Base-by-base conservation (phyloP, 2,113 vertebrate genomes). In the Petrocephalus zakoni region DNA sequence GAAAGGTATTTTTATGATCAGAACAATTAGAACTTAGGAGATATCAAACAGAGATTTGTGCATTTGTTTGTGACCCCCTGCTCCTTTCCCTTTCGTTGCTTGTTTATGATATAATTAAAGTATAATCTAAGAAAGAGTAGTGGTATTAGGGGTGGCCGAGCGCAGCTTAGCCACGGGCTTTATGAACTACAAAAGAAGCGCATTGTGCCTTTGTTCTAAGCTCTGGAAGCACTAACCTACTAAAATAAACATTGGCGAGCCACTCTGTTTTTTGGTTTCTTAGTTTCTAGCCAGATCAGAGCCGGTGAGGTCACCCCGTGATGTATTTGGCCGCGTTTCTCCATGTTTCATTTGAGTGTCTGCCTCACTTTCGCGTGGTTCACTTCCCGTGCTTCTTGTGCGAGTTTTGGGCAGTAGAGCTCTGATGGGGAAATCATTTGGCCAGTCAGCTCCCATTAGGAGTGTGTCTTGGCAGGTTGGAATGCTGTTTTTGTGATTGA, bases 1-100 rank as follows among this genome's bases (percentile, higher is more conserved):
- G 93, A 95, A 95, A 95, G 94, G 94, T 95, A 93, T 94, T 94
- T 88, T 94, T 91, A 91, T 90, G 91, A 94, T 95, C 92, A 93
- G 93, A 94, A 96, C 94, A 96, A 95, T 96, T 95, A 95, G 90
- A 93, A 95, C 94, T 92, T 90, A 88, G 61, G 53, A 58, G 81
- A 51, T 85, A 88, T 87, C 86, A 87, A 84, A 87, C 88, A 89
- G 89, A 91, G 68, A 90, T 91, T 90, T 82, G 88, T 90, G 89
- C 84, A 81, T 91, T 51, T 85, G 88, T 88, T 84, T 91, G 78
- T 88, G 84, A 91, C 53, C 82, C 89, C 89, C 92, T 87, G 85
- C 87, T 90, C 81, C 21, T 68, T 88, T 52, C 56, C 89, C 89
- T 91, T 89, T 91, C 78, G 84, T 78, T 88, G 89, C 87, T 34